phyloP scores from a whole-genome alignment of 2,797 vertebrate species.

The Sebastiscus tertius region DNA sequence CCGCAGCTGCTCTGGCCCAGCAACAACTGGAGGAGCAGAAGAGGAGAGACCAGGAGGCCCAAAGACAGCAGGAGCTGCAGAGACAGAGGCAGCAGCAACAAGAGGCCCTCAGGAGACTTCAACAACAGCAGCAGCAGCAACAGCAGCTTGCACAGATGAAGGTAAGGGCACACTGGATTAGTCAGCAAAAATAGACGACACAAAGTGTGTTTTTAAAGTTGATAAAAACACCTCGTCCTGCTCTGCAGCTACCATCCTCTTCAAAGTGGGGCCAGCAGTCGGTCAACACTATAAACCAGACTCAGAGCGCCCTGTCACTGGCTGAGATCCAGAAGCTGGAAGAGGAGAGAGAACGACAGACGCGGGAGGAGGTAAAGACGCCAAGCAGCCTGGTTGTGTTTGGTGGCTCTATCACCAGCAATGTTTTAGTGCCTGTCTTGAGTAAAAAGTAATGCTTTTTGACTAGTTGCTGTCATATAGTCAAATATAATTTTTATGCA shows the following conservation, averaged over 20 bases:
- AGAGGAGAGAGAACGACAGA: conserved; percentile 92
- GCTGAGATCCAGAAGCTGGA: conserved; percentile 98
- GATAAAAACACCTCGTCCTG: neutral
- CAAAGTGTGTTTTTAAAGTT: neutral
- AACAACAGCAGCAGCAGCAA: conserved; percentile 95
- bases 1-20: conserved; percentile 85
- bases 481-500: neutral
- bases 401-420: neutral
- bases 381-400: neutral
- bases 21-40: conserved; percentile 91
- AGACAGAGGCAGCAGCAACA: conserved; percentile 95
- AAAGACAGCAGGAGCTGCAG: conserved; percentile 92
- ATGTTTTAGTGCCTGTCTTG: neutral
- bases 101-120: conserved; percentile 92
- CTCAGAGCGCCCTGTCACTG: conserved; percentile 91
- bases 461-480: neutral
- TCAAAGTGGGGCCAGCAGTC: conserved; percentile 99
- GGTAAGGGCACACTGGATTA: conserved; percentile 68
- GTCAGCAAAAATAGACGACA: neutral
- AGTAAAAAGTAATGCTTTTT: neutral
- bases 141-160: conserved; percentile 98
- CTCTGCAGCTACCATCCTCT: conserved; percentile 92
- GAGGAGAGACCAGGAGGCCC: conserved; percentile 89
- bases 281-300: conserved; percentile 80
- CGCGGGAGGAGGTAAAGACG: conserved; percentile 89